Percentiles rank a stretch among this genome's conserved stretches.
Conservation (phyloP, 2,113 vertebrate species). For the Brevimyrus niger region DNA sequence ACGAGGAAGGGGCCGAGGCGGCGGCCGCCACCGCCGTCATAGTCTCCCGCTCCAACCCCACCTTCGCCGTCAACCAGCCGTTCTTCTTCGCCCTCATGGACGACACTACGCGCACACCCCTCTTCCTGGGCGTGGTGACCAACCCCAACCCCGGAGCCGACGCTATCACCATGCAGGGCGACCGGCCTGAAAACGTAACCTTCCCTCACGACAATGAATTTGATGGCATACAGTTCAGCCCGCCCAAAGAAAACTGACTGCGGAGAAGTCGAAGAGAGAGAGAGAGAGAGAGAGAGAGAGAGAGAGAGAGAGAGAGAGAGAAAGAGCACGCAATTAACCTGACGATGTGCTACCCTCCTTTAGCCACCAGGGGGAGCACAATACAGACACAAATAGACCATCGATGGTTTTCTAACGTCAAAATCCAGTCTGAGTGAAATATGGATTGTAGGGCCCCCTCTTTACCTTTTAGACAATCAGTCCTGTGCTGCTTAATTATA, state of each 20-base stretch:
- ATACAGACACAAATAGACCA: not conserved
- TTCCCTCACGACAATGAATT: not conserved
- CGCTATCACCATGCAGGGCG: slow-evolving; percentile 19
- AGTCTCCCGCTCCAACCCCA: slow-evolving; percentile 62
- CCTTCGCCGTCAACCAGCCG: slow-evolving; percentile 71
- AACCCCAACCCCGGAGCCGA: slow-evolving; percentile 65
- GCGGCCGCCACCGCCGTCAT: slow-evolving; percentile 60
- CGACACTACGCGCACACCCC: slow-evolving; percentile 61
- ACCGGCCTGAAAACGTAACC: slow-evolving; percentile 5
- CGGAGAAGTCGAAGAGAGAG: not conserved
- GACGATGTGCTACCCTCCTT: not conserved
- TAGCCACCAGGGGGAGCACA: slow-evolving; percentile 14
- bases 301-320: not conserved
- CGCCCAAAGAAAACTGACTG: slow-evolving; percentile 31
- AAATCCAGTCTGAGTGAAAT: not conserved
- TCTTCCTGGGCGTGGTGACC: slow-evolving; percentile 75
- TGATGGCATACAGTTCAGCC: slow-evolving; percentile 30
- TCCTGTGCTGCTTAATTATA: not conserved
- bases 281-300: not conserved
- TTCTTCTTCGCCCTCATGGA: slow-evolving; percentile 76
- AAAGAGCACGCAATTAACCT: slow-evolving; percentile 4
- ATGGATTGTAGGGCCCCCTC: not conserved
- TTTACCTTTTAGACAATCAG: not conserved
- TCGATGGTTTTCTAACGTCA: not conserved
- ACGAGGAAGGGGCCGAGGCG: slow-evolving; percentile 74